A percentile compares a stretch with the other conserved stretches of the same genome.
These are phyloP conservation scores for Ichneumon xanthorius DNA, from an alignment of 2,888 invertebrate species.

Conservation along the genomic window DNA sequence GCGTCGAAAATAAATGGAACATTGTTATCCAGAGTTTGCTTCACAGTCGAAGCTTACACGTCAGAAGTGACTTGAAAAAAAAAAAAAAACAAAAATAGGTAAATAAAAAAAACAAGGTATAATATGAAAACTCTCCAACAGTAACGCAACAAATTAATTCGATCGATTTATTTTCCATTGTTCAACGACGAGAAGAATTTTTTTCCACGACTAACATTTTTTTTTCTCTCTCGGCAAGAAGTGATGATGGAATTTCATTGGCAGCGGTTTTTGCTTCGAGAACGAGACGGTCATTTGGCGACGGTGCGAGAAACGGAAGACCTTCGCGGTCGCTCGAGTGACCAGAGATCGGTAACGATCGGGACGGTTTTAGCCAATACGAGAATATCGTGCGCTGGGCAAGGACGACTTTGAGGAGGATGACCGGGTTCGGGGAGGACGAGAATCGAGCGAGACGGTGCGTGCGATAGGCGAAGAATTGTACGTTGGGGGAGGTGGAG, in stretches of 20 bases:
- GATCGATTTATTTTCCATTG: neutral
- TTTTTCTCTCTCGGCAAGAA: neutral
- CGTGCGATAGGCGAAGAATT: slow-evolving; percentile 11
- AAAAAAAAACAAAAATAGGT: neutral
- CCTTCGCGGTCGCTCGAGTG: slow-evolving; percentile 12
- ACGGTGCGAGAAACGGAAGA: slow-evolving; percentile 21
- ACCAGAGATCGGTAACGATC: slow-evolving; percentile 9
- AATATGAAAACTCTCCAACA: neutral
- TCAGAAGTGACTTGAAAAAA: neutral
- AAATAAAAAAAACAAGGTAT: neutral
- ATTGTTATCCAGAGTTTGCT: neutral
- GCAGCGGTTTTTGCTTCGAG: slow-evolving; percentile 17
- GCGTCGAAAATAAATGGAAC: neutral
- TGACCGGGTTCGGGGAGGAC: neutral
- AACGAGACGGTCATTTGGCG: slow-evolving; percentile 13
- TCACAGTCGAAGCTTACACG: neutral
- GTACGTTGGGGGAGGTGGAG: slow-evolving; percentile 66
- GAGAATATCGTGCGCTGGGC: slow-evolving; percentile 12
- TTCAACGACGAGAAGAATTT: neutral
- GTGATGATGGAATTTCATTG: slow-evolving; percentile 29
- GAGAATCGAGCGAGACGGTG: slow-evolving; percentile 43
- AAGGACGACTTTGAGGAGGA: slow-evolving; percentile 34
- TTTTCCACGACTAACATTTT: neutral
- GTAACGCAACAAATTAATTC: neutral
- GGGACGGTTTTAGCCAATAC: slow-evolving; percentile 16